Conservation (phyloP, 2,797 vertebrate species). For the Sylvilagus floridanus region DNA sequence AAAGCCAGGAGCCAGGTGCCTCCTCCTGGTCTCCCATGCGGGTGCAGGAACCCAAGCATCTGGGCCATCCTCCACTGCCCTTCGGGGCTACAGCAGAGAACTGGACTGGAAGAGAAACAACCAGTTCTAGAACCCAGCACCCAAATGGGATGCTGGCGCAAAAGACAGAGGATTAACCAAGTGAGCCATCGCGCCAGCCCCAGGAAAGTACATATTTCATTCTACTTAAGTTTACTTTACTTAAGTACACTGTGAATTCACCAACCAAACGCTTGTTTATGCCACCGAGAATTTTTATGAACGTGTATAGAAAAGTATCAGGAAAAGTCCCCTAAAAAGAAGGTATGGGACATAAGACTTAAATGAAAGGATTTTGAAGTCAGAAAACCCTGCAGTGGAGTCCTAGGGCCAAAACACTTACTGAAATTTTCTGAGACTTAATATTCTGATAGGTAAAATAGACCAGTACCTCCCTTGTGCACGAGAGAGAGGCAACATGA, state of each 20-base stretch:
- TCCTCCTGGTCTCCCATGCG: too few species aligned
- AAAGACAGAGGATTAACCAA: too few species aligned
- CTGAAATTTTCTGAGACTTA: not conserved
- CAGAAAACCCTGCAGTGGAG: not conserved
- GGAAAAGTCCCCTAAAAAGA: not conserved
- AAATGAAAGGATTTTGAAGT: slow-evolving; percentile 9
- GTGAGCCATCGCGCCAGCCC: too few species aligned
- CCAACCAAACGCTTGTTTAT: not conserved
- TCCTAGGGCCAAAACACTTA: not conserved
- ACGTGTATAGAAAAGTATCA: not conserved
- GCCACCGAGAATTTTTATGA: not conserved
- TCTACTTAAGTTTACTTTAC: not conserved
- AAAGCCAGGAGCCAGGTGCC: too few species aligned
- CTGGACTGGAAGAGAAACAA: too few species aligned
- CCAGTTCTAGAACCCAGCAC: too few species aligned
- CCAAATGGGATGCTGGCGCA: too few species aligned
- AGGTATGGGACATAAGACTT: not conserved
- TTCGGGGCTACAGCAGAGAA: too few species aligned
- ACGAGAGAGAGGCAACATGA: not conserved
- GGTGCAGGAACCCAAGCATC: too few species aligned
- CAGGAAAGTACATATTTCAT: not conserved
- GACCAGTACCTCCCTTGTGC: not conserved
- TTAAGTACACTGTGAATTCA: not conserved
- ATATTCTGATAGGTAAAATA: not conserved
- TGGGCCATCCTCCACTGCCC: too few species aligned